Evolutionary conservation across 2,113 vertebrate genomes (phyloP), one percentile per base, ranked within the genome.

Genomic region (Salvelinus namaycush): DNA sequence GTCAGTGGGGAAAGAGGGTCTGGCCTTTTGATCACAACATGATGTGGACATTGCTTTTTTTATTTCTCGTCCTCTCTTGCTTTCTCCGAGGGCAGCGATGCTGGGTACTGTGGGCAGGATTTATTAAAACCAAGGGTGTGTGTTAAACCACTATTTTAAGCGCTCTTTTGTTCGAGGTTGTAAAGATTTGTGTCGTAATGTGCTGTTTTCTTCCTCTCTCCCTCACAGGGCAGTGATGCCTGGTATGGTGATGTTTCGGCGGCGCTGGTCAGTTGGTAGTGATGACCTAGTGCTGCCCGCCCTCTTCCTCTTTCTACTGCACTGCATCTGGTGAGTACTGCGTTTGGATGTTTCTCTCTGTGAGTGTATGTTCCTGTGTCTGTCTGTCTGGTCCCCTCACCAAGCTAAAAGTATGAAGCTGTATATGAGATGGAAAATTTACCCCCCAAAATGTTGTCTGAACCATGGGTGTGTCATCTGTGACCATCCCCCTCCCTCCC

Each of bases 201-300:
- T 60, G 59, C 14, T n/a, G 2, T 62, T 60, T n/a, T 62, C 59
- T 62, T 22, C n/a, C 59, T 5, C n/a, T n/a, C 59, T 22, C 59
- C 29, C 18, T 68, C 14, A 74, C 90, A 95, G 94, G 93, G 92
- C 90, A 93, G 91, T 93, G 91, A 95, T 94, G 97, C 97, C 98
- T 87, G 98, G 98, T 86, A 99, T 99, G 84, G 98, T 99, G 84
- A 96, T 99, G 93, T 99, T 99, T 93, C 96, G 97, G 91, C 95
- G 98, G 86, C 97, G 98, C 95, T 99, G 98, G 98, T 99, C 98
- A 96, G 98, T 99, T 86, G 98, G 97, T 94, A 99, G 97, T 85
- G 98, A 99, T 95, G 98, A 99, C 96, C 96, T 99, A 84, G 98
- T 99, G 94, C 90, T 99, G 93, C 98, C 98, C 0, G 98, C 96